Conservation (phyloP, 2,888 invertebrate species). For the Andrena dorsata region DNA sequence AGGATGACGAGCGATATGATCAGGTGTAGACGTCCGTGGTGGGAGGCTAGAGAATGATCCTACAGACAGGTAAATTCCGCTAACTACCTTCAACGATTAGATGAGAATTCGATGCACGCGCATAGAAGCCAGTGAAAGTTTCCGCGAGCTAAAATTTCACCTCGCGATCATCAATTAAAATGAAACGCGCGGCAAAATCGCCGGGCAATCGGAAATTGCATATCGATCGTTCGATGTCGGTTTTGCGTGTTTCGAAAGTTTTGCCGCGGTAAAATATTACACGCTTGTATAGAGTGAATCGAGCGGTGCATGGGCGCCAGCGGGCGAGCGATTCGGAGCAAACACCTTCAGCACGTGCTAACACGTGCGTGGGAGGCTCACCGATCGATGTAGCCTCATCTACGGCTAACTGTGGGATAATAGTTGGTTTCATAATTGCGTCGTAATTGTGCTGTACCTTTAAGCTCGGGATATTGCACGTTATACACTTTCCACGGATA, state of each 20-base stretch:
- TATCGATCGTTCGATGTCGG: not conserved
- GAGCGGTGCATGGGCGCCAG: slow-evolving; percentile 19
- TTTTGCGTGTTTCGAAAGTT: slow-evolving; percentile 20
- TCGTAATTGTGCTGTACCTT: not conserved
- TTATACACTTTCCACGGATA: not conserved
- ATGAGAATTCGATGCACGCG: slow-evolving; percentile 18
- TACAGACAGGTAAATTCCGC: slow-evolving; percentile 1
- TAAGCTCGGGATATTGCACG: not conserved
- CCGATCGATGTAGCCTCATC: slow-evolving; percentile 34
- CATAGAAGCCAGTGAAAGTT: slow-evolving; percentile 19
- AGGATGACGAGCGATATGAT: slow-evolving; percentile 11
- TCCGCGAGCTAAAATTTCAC: slow-evolving; percentile 9
- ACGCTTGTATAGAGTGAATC: slow-evolving; percentile 21
- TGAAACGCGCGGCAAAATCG: not conserved
- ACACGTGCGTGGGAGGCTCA: slow-evolving; percentile 26
- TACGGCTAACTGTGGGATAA: not conserved
- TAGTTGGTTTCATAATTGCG: slow-evolving; percentile 13
- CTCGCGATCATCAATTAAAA: not conserved
- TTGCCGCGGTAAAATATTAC: slow-evolving; percentile 30
- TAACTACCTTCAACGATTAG: not conserved
- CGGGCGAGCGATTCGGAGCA: not conserved
- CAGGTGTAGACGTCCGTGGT: slow-evolving; percentile 7
- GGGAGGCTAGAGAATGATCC: slow-evolving; percentile 20
- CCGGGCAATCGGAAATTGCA: not conserved
- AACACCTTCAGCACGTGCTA: slow-evolving; percentile 3